Conservation (phyloP, 2,113 vertebrate genomes). For the Jaculus jaculus region DNA sequence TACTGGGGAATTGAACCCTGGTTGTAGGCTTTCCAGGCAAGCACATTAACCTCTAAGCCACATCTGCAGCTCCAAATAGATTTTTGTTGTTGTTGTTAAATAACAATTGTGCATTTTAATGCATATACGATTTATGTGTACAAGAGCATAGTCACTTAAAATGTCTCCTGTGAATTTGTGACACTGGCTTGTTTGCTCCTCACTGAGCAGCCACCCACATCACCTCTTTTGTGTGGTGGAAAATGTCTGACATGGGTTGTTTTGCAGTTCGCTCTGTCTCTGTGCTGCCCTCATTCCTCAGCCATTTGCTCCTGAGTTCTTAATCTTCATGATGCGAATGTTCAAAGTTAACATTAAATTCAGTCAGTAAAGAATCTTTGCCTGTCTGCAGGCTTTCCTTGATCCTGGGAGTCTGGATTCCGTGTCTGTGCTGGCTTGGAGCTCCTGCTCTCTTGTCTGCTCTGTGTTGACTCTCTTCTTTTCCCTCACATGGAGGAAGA, state of each 20-base stretch:
- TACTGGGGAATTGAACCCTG: too few relatives aligned
- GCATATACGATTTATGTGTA: slow-evolving; percentile 25
- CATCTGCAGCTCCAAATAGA: too few relatives aligned
- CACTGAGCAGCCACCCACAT: neutral
- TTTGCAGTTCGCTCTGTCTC: neutral
- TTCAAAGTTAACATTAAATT: slow-evolving; percentile 42
- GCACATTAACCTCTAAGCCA: too few relatives aligned
- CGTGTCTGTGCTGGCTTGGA: neutral
- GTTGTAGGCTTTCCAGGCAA: too few relatives aligned
- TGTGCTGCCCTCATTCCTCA: slow-evolving; percentile 30
- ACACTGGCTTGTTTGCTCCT: neutral
- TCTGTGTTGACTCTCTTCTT: slow-evolving; percentile 37
- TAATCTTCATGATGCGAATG: slow-evolving; percentile 42
- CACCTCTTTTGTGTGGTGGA: neutral
- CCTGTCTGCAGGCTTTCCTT: neutral
- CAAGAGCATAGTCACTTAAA: neutral
- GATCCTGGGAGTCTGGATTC: slow-evolving; percentile 13
- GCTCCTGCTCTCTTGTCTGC: neutral
- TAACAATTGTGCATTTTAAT: slow-evolving; percentile 3
- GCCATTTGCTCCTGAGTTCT: neutral
- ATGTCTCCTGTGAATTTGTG: neutral
- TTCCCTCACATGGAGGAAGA: neutral
- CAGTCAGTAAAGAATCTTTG: slow-evolving; percentile 12
- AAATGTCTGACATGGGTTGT: neutral
- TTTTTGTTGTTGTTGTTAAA: neutral